Conservation (phyloP, 2,797 vertebrate genomes). For the Pseudomugil gertrudae region DNA sequence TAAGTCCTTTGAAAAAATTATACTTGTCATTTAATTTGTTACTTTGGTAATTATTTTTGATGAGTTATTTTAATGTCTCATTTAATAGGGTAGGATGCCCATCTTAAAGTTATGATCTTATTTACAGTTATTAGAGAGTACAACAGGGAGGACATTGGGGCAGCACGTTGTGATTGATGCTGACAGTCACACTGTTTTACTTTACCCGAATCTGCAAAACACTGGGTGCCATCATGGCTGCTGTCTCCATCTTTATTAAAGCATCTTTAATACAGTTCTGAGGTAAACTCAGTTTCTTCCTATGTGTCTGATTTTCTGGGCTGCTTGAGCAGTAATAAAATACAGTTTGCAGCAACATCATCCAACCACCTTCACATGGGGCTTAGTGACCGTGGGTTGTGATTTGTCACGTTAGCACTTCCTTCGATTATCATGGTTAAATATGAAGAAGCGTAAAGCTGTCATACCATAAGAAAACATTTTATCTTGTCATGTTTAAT, state of each 20-base stretch:
- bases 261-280: neutral
- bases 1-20: neutral
- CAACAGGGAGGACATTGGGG: neutral
- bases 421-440: no score
- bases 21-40: neutral
- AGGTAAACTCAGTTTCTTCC: neutral
- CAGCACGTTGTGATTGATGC: neutral
- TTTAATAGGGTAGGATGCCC: neutral
- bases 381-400: neutral
- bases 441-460: no score
- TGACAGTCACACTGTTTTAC: neutral
- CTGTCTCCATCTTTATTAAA: neutral
- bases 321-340: neutral
- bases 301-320: neutral
- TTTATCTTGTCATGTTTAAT: no score
- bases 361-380: no score
- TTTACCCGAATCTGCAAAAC: neutral
- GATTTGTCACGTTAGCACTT: no score
- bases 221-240: neutral
- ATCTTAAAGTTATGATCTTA: neutral
- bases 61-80: neutral
- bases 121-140: neutral
- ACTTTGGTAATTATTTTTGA: neutral
- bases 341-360: neutral
- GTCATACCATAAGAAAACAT: no score